These are phyloP conservation scores for Parnassius mnemosyne DNA, from an alignment of 2,888 invertebrate species.

Conservation along the genomic window DNA sequence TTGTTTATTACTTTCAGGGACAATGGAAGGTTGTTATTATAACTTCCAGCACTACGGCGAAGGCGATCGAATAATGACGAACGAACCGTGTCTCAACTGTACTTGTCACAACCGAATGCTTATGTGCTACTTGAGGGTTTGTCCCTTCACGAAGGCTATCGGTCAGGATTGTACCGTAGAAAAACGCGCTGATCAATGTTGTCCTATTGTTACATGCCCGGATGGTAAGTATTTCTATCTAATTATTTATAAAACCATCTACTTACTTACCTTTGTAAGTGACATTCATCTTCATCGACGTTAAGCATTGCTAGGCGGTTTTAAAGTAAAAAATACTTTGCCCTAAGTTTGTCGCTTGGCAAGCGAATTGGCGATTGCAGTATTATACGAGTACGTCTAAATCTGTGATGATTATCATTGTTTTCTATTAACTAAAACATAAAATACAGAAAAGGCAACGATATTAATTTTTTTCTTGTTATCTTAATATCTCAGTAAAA, in stretches of 20 bases:
- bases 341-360: too few relatives aligned
- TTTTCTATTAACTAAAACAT: too few relatives aligned
- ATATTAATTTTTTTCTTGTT: too few relatives aligned
- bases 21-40: constrained; percentile 91
- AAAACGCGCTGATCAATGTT: constrained; percentile 95
- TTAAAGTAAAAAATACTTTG: too few relatives aligned
- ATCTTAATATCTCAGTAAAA: too few relatives aligned
- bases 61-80: constrained; percentile 95
- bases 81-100: constrained; percentile 97
- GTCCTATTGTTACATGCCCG: constrained; percentile 95
- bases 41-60: constrained; percentile 96
- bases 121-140: constrained; percentile 96
- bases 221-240: constrained; percentile 83
- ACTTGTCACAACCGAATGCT: constrained; percentile 97
- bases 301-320: too few relatives aligned
- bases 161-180: constrained; percentile 95
- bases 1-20: constrained; percentile 63
- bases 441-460: too few relatives aligned
- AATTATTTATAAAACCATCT: background rate
- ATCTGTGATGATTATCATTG: too few relatives aligned
- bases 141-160: constrained; percentile 95
- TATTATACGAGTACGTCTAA: too few relatives aligned
- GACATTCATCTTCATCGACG: too few relatives aligned
- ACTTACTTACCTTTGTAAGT: too few relatives aligned
- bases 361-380: too few relatives aligned